Evolutionary conservation across 2,888 invertebrate species (phyloP).

Genomic region (Neoitamus cyanurus): DNA sequence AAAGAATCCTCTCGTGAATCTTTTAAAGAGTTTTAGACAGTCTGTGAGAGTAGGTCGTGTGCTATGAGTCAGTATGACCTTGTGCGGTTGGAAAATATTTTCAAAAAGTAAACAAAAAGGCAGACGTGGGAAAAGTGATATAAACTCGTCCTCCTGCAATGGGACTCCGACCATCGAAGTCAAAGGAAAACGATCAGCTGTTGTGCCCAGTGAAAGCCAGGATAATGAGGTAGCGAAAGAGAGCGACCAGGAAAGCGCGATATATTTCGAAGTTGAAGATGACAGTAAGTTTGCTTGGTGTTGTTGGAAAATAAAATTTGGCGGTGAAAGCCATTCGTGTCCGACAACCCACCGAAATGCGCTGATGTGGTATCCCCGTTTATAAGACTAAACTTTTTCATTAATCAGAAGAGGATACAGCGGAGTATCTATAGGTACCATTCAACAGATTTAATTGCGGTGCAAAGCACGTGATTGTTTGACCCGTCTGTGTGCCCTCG

Average conservation of each 20-base stretch:
- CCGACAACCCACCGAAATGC: neutral
- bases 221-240: neutral
- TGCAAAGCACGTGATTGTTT: neutral
- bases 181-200: constrained; percentile 7
- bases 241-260: neutral
- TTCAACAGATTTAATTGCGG: neutral
- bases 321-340: neutral
- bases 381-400: no score
- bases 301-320: neutral
- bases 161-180: neutral
- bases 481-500: neutral
- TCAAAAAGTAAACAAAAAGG: constrained; percentile 41
- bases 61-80: constrained; percentile 35
- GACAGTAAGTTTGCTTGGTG: neutral
- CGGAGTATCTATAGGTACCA: neutral
- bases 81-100: constrained; percentile 44
- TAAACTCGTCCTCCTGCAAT: constrained; percentile 3
- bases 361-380: neutral
- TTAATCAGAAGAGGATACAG: no score
- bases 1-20: no score
- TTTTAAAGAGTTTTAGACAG: neutral
- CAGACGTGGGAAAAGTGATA: constrained; percentile 15
- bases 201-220: neutral
- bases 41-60: neutral
- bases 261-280: neutral